Base-by-base conservation (phyloP, 2,888 invertebrate species). In the Agriopis marginaria region DNA sequence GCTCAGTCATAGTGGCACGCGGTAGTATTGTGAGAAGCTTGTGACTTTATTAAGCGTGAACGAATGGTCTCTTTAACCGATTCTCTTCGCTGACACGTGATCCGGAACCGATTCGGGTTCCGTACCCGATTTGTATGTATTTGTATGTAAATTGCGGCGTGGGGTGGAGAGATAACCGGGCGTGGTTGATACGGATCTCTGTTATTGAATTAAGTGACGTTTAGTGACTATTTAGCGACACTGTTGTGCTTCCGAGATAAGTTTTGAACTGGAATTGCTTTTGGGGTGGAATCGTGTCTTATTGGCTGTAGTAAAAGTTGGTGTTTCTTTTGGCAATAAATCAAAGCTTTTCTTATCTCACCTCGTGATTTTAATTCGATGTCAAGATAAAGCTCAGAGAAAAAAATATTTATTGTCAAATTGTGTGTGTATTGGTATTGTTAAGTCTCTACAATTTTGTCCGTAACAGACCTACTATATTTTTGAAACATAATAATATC, bases 61-160 rank as follows among this genome's bases (percentile, higher is more conserved):
- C 84, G 88, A 86, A 88, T 88, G 87, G 86, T 90, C 90, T 91
- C 90, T 92, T 91, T 90, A 90, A 89, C 89, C 83, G 92, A 95
- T 95, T 95, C 94, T 95, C 89, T 90, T 89, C 94, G 95, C 86
- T 80, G 94, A 84, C 95, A 95, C 95, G 95, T 95, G 95, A 95
- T 95, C 90, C 92, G 93, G 91, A 93, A 93, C 93, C 88, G 91
- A 94, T 93, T 90, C 86, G 83, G 89, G 89, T 87, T 85, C 89
- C 87, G 86, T 83, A 85, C 84, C 85, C 84, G 88, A 89, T 90
- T 89, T 90, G 89, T 90, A 89, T 87, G 89, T 89, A 91, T 93
- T 91, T 92, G 91, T 90, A 92, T 91, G 92, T 90, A 90, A 93
- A 92, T 92, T 86, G 83, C 79, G 77, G 83, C 82, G 84, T 89